Evolutionary conservation across 2,797 vertebrate species (phyloP).

Genomic region (Paedocypris micromegethes): DNA sequence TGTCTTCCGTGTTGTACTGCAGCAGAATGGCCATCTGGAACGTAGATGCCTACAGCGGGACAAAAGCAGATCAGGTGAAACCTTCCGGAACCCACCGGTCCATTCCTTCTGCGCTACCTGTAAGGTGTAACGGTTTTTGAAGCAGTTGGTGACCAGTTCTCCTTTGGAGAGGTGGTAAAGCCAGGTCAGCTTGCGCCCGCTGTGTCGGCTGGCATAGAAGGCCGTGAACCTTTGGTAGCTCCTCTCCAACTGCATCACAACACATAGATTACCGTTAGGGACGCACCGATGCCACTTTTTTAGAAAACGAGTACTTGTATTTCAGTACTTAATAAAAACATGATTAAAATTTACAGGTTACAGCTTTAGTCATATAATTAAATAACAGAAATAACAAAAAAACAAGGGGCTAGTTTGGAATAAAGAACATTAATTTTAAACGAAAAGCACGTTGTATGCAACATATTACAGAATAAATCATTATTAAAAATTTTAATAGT

Average conservation of each 20-base stretch:
- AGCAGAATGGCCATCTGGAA: constrained; percentile 89
- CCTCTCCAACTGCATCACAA: constrained; percentile 70
- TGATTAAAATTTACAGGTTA: too few species aligned
- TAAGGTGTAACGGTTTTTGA: constrained; percentile 85
- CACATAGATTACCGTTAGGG: not conserved
- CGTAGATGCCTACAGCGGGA: constrained; percentile 72
- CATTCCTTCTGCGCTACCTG: constrained; percentile 62
- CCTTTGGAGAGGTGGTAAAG: constrained; percentile 85
- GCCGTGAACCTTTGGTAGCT: constrained; percentile 88
- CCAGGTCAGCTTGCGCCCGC: constrained; percentile 82
- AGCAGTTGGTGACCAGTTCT: constrained; percentile 83
- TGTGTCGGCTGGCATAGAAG: constrained; percentile 85
- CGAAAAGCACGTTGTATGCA: too few species aligned
- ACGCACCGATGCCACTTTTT: too few species aligned
- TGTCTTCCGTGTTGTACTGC: constrained; percentile 84
- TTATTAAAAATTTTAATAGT: too few species aligned
- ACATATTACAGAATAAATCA: too few species aligned
- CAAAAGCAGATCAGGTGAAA: not conserved
- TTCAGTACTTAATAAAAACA: not conserved
- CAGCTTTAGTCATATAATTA: too few species aligned
- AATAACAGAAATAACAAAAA: too few species aligned
- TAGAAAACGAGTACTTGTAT: too few species aligned
- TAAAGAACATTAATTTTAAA: too few species aligned
- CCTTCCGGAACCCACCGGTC: not conserved
- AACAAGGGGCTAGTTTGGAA: too few species aligned